phyloP scores from a whole-genome alignment of 1,140 invertebrate genomes.

The Drosophila mayri region DNA sequence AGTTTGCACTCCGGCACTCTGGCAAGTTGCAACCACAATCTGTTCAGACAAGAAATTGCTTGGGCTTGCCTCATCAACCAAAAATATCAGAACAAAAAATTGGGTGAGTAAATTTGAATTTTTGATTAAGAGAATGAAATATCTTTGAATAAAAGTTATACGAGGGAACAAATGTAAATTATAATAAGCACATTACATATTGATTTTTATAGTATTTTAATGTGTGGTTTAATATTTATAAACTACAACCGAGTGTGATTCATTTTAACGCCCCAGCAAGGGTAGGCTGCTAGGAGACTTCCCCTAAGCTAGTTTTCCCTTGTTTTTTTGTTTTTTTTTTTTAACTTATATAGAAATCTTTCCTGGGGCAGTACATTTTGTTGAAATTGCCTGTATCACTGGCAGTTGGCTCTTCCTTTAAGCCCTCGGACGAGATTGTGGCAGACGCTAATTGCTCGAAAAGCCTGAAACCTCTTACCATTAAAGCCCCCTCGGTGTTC shows the following conservation, averaged over 20 bases:
- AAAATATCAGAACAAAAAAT: constrained; percentile 4
- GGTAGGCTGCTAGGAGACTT: not conserved
- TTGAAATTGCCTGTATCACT: constrained; percentile 45
- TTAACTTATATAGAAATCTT: not conserved
- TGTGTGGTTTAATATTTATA: not conserved
- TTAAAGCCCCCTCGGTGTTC: constrained; percentile 1
- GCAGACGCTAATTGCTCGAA: constrained; percentile 79
- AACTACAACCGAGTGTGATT: no score
- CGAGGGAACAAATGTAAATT: no score
- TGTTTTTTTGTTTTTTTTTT: not conserved
- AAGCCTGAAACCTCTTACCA: constrained; percentile 47
- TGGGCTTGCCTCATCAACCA: constrained; percentile 8
- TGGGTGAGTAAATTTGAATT: not conserved
- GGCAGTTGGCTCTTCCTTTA: constrained; percentile 65
- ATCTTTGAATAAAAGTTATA: not conserved
- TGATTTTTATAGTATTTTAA: not conserved
- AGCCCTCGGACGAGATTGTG: constrained; percentile 70
- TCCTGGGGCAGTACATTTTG: constrained; percentile 53
- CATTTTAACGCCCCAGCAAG: not conserved
- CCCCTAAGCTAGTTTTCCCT: not conserved
- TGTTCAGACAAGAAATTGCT: constrained; percentile 30
- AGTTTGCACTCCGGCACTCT: constrained; percentile 20
- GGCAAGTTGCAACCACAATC: constrained; percentile 20
- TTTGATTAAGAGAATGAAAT: not conserved
- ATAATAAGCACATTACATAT: not conserved